Base-by-base conservation (phyloP, 2,888 invertebrate genomes). In the Seira ritae region DNA sequence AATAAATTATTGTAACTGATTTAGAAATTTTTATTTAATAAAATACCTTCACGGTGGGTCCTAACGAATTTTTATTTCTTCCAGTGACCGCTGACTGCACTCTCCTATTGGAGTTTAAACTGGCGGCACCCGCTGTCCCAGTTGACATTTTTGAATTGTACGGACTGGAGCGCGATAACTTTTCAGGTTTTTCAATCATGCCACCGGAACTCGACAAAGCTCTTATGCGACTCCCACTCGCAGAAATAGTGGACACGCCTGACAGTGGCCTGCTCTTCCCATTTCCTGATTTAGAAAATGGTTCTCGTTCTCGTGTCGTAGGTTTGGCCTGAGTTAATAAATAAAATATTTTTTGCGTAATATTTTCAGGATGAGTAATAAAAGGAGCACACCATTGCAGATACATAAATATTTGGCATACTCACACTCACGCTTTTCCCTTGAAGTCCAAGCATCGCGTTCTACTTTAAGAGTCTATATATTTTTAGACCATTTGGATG, bases 391-490 rank as follows among this genome's bases (percentile, higher is more conserved):
- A 24, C 15, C 65, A n/a, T 65, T 67, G 24, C 67, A 24, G 6
- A 67, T 22, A 23, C n/a, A n/a, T n/a, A n/a, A 23, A 67, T 67
- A 24, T 23, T 1, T 31, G 1, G n/a, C 4, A 10, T 17, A 67
- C 12, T 31, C 10, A 17, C 2, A 67, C 80, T 73, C 73, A 80
- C 80, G 73, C 80, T 73, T 80, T 80, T 72, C 46, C 80, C 80
- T 60, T 80, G 73, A 17, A 73, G 68, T 10, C 80, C 73, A 10
- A 80, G 4, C 80, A 80, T 80, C 12, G 12, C 12, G 42, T 42
- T 12, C 42, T 42, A 42, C 6, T 8, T 42, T 42, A 42, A 42
- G 12, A 12, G 42, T 42, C 6, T 8, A 12, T 42, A 42, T n/a
- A n/a, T n/a, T n/a, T n/a, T n/a, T n/a, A n/a, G n/a, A n/a, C n/a